A percentile compares a stretch with the other conserved stretches of the same genome.
Evolutionary conservation across 2,113 vertebrate species (phyloP).

Genomic region (Actenoides lindsayi): DNA sequence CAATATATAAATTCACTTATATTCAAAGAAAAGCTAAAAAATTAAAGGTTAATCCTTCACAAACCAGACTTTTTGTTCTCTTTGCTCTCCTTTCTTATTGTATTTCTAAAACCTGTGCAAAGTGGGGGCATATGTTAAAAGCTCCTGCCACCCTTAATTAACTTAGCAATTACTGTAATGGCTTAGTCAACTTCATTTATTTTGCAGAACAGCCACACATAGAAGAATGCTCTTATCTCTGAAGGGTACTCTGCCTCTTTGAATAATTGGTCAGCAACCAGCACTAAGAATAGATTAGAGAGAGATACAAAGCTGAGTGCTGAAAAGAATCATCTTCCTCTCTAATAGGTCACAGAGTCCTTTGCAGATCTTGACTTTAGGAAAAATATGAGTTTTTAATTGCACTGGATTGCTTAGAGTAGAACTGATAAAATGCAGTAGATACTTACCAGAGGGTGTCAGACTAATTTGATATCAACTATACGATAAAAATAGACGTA

Average conservation of each 20-base stretch:
- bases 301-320: neutral
- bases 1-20: neutral
- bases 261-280: neutral
- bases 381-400: neutral
- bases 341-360: neutral
- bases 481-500: neutral
- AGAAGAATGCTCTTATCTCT: neutral
- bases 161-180: neutral
- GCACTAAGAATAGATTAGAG: neutral
- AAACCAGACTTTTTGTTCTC: neutral
- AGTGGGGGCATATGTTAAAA: neutral
- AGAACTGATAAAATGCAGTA: neutral
- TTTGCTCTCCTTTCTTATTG: neutral
- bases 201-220: neutral
- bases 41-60: neutral
- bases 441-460: neutral
- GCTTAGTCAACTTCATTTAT: neutral
- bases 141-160: neutral
- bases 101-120: neutral
- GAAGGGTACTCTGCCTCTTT: neutral
- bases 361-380: neutral
- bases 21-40: neutral
- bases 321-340: neutral
- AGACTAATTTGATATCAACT: neutral
- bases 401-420: neutral